Percentiles rank a stretch among this genome's conserved stretches.
These are phyloP conservation scores for Lutjanus argentimaculatus DNA, from an alignment of 2,797 vertebrate genomes.

Conservation along the genomic window DNA sequence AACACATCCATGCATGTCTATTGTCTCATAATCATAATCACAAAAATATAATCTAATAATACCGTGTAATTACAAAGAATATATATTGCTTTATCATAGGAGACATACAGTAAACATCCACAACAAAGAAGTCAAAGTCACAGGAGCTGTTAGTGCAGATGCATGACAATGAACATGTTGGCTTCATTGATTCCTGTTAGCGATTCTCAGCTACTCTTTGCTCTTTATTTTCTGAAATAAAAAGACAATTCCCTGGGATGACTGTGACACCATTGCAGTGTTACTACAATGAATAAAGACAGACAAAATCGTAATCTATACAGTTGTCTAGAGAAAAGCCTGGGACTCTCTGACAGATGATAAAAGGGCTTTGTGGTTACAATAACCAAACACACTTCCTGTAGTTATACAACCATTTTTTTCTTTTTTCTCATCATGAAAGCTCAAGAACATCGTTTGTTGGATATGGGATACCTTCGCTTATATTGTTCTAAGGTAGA, in stretches of 20 bases:
- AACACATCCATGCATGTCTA: not conserved
- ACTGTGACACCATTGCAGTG: slow-evolving; percentile 12
- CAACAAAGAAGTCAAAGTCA: slow-evolving; percentile 1
- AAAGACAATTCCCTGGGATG: slow-evolving; percentile 1
- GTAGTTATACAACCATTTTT: not conserved
- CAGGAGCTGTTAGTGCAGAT: not conserved
- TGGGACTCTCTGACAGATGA: slow-evolving; percentile 19
- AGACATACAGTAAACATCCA: not conserved
- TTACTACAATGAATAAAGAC: slow-evolving; percentile 32
- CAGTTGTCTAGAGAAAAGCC: slow-evolving; percentile 23
- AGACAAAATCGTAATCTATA: slow-evolving; percentile 30
- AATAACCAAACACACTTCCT: slow-evolving; percentile 34
- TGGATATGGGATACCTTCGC: not conserved
- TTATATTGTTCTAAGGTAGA: not conserved
- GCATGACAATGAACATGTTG: slow-evolving; percentile 6
- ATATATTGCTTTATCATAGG: not conserved
- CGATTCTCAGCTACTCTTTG: not conserved
- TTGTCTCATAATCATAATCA: not conserved
- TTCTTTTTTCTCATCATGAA: not conserved
- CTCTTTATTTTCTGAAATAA: slow-evolving; percentile 19
- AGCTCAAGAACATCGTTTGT: not conserved
- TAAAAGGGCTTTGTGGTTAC: slow-evolving; percentile 22
- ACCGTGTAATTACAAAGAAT: not conserved
- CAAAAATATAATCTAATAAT: not conserved
- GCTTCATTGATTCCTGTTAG: slow-evolving; percentile 31